phyloP scores from a whole-genome alignment of 2,113 vertebrate species.

The Talpa occidentalis region DNA sequence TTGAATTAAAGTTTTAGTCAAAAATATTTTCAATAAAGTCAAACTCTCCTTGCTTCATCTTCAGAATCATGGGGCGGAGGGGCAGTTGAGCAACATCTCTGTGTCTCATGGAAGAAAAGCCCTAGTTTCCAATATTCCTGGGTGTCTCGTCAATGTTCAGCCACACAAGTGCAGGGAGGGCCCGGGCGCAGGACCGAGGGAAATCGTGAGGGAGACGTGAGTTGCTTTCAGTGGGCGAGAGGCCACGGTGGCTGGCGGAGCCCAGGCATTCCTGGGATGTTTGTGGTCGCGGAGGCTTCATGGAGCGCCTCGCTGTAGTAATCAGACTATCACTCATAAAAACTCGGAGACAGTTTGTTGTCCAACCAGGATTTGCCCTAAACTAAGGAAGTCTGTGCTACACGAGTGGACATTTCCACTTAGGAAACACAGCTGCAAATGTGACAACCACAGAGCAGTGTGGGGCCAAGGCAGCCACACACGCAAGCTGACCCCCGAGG shows the following conservation, averaged over 20 bases:
- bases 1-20: neutral
- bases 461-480: neutral
- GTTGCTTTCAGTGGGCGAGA: slow-evolving; percentile 34
- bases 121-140: neutral
- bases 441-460: neutral
- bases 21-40: neutral
- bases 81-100: neutral
- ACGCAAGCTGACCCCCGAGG: no score
- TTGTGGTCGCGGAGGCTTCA: slow-evolving; percentile 80
- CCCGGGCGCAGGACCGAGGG: slow-evolving; percentile 59
- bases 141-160: slow-evolving; percentile 4
- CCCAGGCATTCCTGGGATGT: slow-evolving; percentile 77
- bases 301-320: slow-evolving; percentile 73
- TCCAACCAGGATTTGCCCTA: neutral
- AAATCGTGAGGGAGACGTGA: slow-evolving; percentile 29
- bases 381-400: slow-evolving; percentile 44
- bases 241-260: slow-evolving; percentile 76
- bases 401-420: neutral
- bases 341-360: slow-evolving; percentile 23
- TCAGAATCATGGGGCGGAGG: neutral
- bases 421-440: slow-evolving; percentile 55
- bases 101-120: neutral
- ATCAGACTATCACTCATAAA: slow-evolving; percentile 71
- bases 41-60: neutral
- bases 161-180: neutral